Percentiles rank a stretch among this genome's conserved stretches.
These are phyloP conservation scores for Sebastes paucispinis DNA, from an alignment of 2,797 vertebrate species.

Conservation along the genomic window DNA sequence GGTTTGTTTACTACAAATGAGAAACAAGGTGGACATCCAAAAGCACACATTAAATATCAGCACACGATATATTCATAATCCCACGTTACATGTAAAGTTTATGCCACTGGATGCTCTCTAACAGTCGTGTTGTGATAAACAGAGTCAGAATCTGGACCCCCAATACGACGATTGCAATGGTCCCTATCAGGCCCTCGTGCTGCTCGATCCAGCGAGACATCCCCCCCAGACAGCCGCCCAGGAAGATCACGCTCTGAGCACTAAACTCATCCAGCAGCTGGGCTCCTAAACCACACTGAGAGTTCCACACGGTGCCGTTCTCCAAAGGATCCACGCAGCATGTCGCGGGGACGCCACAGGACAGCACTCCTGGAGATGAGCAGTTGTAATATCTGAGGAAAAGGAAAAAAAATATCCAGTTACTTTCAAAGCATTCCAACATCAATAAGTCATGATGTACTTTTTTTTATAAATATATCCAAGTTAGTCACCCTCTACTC, in stretches of 20 bases:
- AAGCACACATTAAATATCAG: not conserved
- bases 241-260: constrained; percentile 77
- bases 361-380: constrained; percentile 85
- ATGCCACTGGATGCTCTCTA: constrained; percentile 74
- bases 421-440: not conserved
- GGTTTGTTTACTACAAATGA: not conserved
- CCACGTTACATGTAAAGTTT: constrained; percentile 23
- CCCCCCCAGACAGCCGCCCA: constrained; percentile 85
- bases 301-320: constrained; percentile 85
- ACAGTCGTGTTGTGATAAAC: constrained; percentile 75
- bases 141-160: constrained; percentile 79
- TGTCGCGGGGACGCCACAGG: constrained; percentile 90
- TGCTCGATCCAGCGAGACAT: constrained; percentile 83
- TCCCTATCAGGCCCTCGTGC: constrained; percentile 65
- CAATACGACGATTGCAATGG: constrained; percentile 24
- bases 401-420: not conserved
- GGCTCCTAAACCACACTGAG: constrained; percentile 85
- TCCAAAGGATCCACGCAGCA: constrained; percentile 88
- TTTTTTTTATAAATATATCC: not conserved
- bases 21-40: not conserved
- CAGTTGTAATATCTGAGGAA: constrained; percentile 92
- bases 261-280: constrained; percentile 78
- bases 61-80: not conserved
- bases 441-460: not conserved
- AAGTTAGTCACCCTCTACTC: constrained; percentile 68